Evolutionary conservation across 2,888 invertebrate species (phyloP).

Genomic region (Anaspis maculata): DNA sequence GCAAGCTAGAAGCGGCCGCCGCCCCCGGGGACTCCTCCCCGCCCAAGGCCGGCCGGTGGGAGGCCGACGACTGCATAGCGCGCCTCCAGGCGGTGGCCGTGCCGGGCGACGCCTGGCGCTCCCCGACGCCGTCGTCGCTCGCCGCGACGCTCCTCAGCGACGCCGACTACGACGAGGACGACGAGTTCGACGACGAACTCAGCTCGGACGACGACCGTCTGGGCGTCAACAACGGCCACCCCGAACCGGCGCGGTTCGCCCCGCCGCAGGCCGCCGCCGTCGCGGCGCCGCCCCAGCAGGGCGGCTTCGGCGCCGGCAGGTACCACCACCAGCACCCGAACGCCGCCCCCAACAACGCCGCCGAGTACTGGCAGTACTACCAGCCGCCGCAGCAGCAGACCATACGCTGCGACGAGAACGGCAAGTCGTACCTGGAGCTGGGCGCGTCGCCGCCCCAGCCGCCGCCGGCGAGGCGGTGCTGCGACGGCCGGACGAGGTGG

Average conservation of each 20-base stretch:
- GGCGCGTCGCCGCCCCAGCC: conserved; percentile 53
- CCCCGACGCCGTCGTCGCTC: conserved; percentile 40
- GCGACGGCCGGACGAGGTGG: conserved; percentile 48
- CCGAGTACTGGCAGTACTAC: conserved; percentile 44
- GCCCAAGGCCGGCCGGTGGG: conserved; percentile 52
- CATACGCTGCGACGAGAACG: conserved; percentile 81
- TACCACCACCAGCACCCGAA: no score
- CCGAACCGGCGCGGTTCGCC: conserved; percentile 34
- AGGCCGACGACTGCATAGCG: conserved; percentile 51
- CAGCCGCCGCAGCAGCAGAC: conserved; percentile 60
- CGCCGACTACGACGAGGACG: conserved; percentile 48
- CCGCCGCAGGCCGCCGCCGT: no score
- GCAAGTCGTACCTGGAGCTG: conserved; percentile 81
- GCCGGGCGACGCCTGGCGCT: conserved; percentile 51
- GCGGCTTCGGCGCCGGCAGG: conserved; percentile 19
- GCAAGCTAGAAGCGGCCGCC: conserved; percentile 49
- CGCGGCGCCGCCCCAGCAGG: no score
- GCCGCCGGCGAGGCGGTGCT: conserved; percentile 36
- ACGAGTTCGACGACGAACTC: conserved; percentile 54
- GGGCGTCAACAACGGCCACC: conserved; percentile 49
- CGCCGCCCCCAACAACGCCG: no score
- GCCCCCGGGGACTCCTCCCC: conserved; percentile 43
- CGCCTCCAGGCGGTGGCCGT: conserved; percentile 64
- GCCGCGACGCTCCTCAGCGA: conserved; percentile 33
- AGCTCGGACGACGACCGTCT: conserved; percentile 45